A percentile compares a stretch with the other conserved stretches of the same genome.
Conservation (phyloP, 2,888 invertebrate genomes). For the Opisthograptis luteolata region DNA sequence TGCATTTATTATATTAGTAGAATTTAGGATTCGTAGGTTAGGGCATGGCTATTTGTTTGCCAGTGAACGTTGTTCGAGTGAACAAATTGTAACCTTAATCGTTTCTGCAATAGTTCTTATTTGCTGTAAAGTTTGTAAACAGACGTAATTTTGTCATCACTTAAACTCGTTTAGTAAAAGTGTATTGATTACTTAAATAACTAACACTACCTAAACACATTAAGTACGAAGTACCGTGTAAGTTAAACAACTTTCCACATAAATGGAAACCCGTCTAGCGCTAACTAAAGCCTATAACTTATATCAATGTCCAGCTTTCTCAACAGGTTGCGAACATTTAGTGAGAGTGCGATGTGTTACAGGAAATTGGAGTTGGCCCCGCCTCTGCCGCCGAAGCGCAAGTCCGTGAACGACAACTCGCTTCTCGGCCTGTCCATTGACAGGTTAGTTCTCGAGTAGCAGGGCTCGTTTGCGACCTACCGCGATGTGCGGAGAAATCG, state of each 20-base stretch:
- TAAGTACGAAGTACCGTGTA: not conserved
- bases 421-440: constrained; percentile 84
- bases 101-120: no score
- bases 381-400: constrained; percentile 91
- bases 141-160: no score
- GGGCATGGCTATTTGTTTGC: no score
- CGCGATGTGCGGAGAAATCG: constrained; percentile 17
- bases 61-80: no score
- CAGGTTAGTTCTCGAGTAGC: constrained; percentile 75
- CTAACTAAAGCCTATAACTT: constrained; percentile 8
- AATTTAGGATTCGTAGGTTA: no score
- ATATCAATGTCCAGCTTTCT: constrained; percentile 33
- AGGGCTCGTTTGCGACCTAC: constrained; percentile 23
- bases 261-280: constrained; percentile 24
- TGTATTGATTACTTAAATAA: no score
- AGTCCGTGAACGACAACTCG: constrained; percentile 79
- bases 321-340: constrained; percentile 37
- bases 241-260: constrained; percentile 11
- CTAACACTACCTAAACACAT: no score
- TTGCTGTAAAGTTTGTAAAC: no score
- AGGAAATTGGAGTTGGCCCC: constrained; percentile 89
- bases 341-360: constrained; percentile 65
- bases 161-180: no score
- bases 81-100: no score
- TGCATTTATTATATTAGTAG: no score